Conservation (phyloP, 2,113 vertebrate species). For the Saccopteryx bilineata region DNA sequence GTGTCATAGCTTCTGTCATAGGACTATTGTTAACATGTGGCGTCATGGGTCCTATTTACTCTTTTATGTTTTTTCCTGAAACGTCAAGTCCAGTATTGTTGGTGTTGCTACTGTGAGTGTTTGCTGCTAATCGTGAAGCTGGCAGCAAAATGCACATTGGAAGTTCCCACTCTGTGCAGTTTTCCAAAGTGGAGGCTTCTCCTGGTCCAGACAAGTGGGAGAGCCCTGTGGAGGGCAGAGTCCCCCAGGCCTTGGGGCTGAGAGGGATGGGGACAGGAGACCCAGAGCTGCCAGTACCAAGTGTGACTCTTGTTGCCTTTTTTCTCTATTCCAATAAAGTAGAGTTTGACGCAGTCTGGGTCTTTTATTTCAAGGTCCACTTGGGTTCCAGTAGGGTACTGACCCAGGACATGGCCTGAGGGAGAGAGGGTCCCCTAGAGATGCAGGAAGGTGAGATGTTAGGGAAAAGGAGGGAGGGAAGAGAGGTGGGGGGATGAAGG, state of each 20-base stretch:
- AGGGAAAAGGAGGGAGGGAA: neutral
- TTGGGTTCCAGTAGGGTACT: neutral
- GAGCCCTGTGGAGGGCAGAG: neutral
- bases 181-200: conserved; percentile 54
- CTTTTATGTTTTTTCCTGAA: conserved; percentile 76
- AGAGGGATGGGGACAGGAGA: neutral
- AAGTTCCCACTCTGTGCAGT: neutral
- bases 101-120: conserved; percentile 74
- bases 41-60: conserved; percentile 5
- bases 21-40: neutral
- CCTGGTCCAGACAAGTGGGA: neutral
- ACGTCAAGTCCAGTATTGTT: conserved; percentile 81
- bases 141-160: conserved; percentile 56
- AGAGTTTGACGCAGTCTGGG: conserved; percentile 83
- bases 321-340: conserved; percentile 89
- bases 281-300: conserved; percentile 72
- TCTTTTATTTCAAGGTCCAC: conserved; percentile 61
- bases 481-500: neutral
- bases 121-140: conserved; percentile 83
- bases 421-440: neutral
- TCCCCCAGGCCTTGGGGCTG: conserved; percentile 19
- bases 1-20: neutral
- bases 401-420: neutral
- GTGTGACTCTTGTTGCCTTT: conserved; percentile 81
- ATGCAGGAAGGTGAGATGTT: neutral